Conservation (phyloP, 2,797 vertebrate species). For the Euthynnus affinis region DNA sequence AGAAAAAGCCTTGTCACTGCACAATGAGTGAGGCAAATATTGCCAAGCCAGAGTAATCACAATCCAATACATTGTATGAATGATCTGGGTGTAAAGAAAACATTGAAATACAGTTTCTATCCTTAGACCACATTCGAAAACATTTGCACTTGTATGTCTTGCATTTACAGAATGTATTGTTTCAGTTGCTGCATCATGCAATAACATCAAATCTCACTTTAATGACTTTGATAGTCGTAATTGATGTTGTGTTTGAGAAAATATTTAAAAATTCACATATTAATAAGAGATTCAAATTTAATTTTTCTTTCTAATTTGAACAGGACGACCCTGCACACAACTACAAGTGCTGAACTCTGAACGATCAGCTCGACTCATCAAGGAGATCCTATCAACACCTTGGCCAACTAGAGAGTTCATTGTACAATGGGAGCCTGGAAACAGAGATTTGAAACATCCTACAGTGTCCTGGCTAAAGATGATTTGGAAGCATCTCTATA, state of each 20-base stretch:
- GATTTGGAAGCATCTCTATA: constrained; percentile 97
- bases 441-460: constrained; percentile 91
- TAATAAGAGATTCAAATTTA: constrained; percentile 21
- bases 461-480: constrained; percentile 93
- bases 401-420: constrained; percentile 94
- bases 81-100: neutral
- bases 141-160: neutral
- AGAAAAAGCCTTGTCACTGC: neutral
- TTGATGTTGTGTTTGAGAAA: neutral
- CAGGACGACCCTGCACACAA: constrained; percentile 97
- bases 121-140: neutral
- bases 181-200: constrained; percentile 11
- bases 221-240: neutral
- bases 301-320: constrained; percentile 59
- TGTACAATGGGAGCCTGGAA: constrained; percentile 93
- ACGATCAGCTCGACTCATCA: constrained; percentile 94
- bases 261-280: constrained; percentile 3
- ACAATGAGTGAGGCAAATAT: neutral
- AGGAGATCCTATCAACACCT: constrained; percentile 91
- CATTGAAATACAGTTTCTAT: neutral
- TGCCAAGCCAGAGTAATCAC: neutral
- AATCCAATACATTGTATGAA: neutral
- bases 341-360: constrained; percentile 94
- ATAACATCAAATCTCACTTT: constrained; percentile 18
- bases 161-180: neutral